Percentiles rank a stretch among this genome's conserved stretches.
Evolutionary conservation across 1,140 invertebrate genomes (phyloP).

Genomic region (Brachionus paranguensis): DNA sequence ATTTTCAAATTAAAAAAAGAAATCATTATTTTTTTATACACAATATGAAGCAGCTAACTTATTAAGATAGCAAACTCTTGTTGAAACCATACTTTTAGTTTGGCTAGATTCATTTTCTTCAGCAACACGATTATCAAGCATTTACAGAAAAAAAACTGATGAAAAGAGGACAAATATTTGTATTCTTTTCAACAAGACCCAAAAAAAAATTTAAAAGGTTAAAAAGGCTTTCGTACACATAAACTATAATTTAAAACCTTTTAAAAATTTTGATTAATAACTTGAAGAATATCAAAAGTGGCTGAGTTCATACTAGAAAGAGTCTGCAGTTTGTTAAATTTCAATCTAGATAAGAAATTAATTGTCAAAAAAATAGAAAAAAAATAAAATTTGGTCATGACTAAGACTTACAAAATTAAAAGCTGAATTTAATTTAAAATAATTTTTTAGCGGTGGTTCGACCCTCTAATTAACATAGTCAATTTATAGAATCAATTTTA

Average conservation of each 20-base stretch:
- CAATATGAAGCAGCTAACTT: background rate
- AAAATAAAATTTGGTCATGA: background rate
- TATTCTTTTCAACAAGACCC: background rate
- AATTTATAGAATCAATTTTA: background rate
- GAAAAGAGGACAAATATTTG: background rate
- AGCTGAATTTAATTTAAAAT: background rate
- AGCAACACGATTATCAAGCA: background rate
- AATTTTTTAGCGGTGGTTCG: background rate
- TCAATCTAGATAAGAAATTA: background rate
- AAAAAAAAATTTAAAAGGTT: background rate
- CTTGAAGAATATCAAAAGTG: background rate
- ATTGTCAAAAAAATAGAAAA: background rate
- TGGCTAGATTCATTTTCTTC: background rate
- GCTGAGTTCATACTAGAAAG: background rate
- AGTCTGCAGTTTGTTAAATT: background rate
- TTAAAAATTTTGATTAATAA: background rate
- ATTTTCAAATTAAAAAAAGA: background rate
- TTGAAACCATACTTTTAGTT: background rate
- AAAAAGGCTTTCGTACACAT: background rate
- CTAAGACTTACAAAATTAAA: background rate
- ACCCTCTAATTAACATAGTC: background rate
- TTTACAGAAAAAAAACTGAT: background rate
- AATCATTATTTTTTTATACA: background rate
- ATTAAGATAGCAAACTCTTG: background rate
- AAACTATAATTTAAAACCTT: background rate